Percentiles rank a stretch among this genome's conserved stretches.
phyloP scores from a whole-genome alignment of 2,888 invertebrate genomes.

The Leptothorax acervorum region DNA sequence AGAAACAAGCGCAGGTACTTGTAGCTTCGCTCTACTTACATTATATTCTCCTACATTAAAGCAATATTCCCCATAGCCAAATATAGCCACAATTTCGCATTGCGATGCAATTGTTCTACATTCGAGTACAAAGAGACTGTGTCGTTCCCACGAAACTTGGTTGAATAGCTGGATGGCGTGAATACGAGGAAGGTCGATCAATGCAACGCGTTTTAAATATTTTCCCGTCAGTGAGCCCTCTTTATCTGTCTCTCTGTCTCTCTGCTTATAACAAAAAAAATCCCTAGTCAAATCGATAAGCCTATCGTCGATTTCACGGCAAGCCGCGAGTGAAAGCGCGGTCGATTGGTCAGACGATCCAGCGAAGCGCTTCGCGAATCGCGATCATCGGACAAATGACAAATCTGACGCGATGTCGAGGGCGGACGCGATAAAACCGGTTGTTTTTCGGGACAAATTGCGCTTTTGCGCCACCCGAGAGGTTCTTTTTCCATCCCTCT shows the following conservation, averaged over 20 bases:
- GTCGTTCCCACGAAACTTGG: conserved; percentile 13
- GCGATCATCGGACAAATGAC: conserved; percentile 74
- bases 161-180: conserved; percentile 4
- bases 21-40: background rate
- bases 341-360: conserved; percentile 37
- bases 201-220: conserved; percentile 35
- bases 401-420: conserved; percentile 71
- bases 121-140: conserved; percentile 16
- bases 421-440: conserved; percentile 63
- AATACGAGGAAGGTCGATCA: conserved; percentile 17
- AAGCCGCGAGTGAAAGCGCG: conserved; percentile 46
- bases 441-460: conserved; percentile 73
- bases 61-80: conserved; percentile 15
- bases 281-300: conserved; percentile 26
- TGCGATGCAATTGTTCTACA: conserved; percentile 15
- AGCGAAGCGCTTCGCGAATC: conserved; percentile 42
- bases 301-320: conserved; percentile 54
- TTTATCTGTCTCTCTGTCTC: background rate
- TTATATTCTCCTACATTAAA: conserved; percentile 2
- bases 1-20: background rate
- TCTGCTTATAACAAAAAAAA: conserved; percentile 23
- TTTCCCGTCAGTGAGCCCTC: background rate
- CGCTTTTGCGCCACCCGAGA: conserved; percentile 67
- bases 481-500: conserved; percentile 49
- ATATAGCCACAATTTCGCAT: conserved; percentile 38